phyloP scores from a whole-genome alignment of 2,113 vertebrate species.

The Typhlomys cinereus region DNA sequence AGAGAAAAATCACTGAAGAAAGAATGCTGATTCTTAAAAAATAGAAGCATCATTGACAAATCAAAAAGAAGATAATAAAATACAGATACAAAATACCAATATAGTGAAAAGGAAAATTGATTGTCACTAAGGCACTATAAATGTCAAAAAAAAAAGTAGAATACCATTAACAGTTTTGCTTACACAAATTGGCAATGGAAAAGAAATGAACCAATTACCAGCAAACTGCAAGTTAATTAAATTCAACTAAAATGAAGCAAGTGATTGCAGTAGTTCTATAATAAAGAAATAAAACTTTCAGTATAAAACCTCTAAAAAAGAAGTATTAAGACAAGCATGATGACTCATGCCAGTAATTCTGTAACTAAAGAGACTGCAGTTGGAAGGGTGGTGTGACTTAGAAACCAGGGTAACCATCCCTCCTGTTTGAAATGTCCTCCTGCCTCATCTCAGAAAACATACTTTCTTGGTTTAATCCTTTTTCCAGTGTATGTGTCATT shows the following conservation, averaged over 20 bases:
- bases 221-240: background rate
- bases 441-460: no score
- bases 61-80: background rate
- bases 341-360: background rate
- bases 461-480: no score
- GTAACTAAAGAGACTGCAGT: background rate
- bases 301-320: background rate
- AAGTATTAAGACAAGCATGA: background rate
- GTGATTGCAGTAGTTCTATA: background rate
- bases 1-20: background rate
- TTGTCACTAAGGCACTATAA: background rate
- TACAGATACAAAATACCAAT: background rate
- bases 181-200: background rate
- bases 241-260: background rate
- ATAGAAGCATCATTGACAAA: background rate
- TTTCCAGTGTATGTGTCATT: no score
- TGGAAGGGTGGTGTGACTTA: background rate
- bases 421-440: no score
- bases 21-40: background rate
- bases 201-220: slow-evolving; percentile 5
- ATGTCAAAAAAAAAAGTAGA: background rate
- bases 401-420: background rate
- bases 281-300: slow-evolving; percentile 7
- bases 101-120: background rate
- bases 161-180: background rate